phyloP scores from a whole-genome alignment of 2,888 invertebrate species.

The Tetrapedia diversipes region DNA sequence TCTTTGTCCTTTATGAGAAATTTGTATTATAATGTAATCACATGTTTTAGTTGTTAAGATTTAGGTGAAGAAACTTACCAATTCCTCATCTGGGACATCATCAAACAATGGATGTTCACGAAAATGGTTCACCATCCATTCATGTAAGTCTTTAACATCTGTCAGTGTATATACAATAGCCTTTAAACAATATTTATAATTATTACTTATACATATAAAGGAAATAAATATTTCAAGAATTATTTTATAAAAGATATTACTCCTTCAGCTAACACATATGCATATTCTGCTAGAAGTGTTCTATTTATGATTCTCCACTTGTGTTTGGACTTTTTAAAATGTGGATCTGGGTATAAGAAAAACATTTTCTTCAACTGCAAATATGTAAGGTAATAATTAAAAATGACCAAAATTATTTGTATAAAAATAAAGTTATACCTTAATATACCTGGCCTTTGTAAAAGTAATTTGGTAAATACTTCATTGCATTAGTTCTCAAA shows the following conservation, averaged over 20 bases:
- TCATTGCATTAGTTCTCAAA: slow-evolving; percentile 98
- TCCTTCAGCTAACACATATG: slow-evolving; percentile 93
- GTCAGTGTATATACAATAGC: slow-evolving; percentile 98
- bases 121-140: slow-evolving; percentile 98
- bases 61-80: slow-evolving; percentile 85
- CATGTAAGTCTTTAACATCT: slow-evolving; percentile 97
- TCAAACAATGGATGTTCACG: slow-evolving; percentile 95
- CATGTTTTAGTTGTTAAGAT: background rate
- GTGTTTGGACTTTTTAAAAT: slow-evolving; percentile 99
- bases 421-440: slow-evolving; percentile 1
- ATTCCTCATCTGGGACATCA: slow-evolving; percentile 88
- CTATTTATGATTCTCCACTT: slow-evolving; percentile 99
- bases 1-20: slow-evolving; percentile 87
- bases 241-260: slow-evolving; percentile 83
- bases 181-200: slow-evolving; percentile 83
- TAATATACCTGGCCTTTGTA: slow-evolving; percentile 92
- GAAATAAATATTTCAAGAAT: slow-evolving; percentile 15
- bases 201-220: slow-evolving; percentile 19
- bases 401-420: background rate
- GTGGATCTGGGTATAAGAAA: slow-evolving; percentile 99
- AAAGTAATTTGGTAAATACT: slow-evolving; percentile 99
- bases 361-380: slow-evolving; percentile 96
- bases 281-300: slow-evolving; percentile 97
- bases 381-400: slow-evolving; percentile 34
- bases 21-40: background rate